Percentiles rank a stretch among this genome's conserved stretches.
These are phyloP conservation scores for Lacerta viridis DNA, from an alignment of 2,797 vertebrate species.

Conservation along the genomic window DNA sequence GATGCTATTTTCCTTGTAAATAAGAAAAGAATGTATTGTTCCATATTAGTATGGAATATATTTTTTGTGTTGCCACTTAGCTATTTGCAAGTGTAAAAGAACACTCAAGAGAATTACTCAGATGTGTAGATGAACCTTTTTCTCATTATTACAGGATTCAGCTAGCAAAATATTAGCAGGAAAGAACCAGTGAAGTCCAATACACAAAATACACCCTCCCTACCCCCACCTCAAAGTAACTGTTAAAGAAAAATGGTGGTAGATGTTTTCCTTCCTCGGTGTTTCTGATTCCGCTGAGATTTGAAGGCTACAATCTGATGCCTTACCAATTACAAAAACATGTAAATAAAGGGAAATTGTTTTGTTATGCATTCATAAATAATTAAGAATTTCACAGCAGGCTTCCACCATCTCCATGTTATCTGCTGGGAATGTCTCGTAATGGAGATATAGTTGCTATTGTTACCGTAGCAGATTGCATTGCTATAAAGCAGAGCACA, in stretches of 20 bases:
- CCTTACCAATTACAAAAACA: conserved; percentile 57
- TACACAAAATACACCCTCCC: neutral
- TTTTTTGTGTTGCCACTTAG: neutral
- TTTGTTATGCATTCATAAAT: conserved; percentile 55
- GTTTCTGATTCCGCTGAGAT: conserved; percentile 25
- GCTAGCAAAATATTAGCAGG: conserved; percentile 24
- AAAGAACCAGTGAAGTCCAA: conserved; percentile 38
- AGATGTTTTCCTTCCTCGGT: conserved; percentile 30
- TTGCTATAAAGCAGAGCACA: conserved; percentile 41
- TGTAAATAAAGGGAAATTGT: conserved; percentile 44
- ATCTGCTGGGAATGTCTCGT: neutral
- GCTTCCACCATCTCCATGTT: conserved; percentile 51
- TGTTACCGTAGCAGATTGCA: conserved; percentile 40
- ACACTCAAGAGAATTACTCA: neutral
- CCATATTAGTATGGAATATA: neutral
- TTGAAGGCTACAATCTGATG: conserved; percentile 45
- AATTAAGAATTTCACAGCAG: conserved; percentile 55
- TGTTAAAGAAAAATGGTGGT: conserved; percentile 31
- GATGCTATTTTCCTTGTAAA: neutral
- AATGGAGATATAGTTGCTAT: conserved; percentile 50
- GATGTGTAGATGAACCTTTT: neutral
- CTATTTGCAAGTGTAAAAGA: conserved; percentile 33
- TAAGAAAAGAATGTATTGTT: neutral
- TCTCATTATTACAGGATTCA: conserved; percentile 28
- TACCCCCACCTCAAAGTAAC: neutral